Conservation (phyloP, 2,888 invertebrate genomes). For the Agrotis puta region DNA sequence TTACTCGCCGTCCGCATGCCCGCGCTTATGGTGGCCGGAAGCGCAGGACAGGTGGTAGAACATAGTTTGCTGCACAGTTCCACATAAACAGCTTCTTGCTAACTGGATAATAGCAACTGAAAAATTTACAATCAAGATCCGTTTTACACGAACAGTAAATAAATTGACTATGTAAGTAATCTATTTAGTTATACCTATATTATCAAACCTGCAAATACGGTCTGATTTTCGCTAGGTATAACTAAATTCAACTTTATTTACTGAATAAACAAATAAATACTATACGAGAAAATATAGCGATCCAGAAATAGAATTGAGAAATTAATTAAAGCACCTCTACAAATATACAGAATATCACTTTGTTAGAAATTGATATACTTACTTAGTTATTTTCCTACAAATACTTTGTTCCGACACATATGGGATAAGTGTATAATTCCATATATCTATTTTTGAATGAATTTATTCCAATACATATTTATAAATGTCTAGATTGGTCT, state of each 20-base stretch:
- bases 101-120: too few relatives aligned
- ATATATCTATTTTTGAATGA: background rate
- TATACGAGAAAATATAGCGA: background rate
- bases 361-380: conserved; percentile 2
- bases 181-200: background rate
- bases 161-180: background rate
- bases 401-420: conserved; percentile 19
- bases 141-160: background rate
- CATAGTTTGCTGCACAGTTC: too few relatives aligned
- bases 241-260: background rate
- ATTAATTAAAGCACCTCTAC: background rate
- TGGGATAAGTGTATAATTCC: background rate
- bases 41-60: too few relatives aligned
- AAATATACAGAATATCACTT: conserved; percentile 10
- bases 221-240: background rate
- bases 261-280: background rate
- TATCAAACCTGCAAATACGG: background rate
- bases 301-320: background rate
- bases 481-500: conserved; percentile 22
- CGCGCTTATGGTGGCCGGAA: too few relatives aligned
- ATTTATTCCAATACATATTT: conserved; percentile 46
- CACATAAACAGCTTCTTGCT: too few relatives aligned
- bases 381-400: background rate
- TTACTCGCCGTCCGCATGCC: too few relatives aligned
- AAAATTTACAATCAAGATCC: background rate